phyloP scores from a whole-genome alignment of 2,113 vertebrate genomes.

The Mellivora capensis region DNA sequence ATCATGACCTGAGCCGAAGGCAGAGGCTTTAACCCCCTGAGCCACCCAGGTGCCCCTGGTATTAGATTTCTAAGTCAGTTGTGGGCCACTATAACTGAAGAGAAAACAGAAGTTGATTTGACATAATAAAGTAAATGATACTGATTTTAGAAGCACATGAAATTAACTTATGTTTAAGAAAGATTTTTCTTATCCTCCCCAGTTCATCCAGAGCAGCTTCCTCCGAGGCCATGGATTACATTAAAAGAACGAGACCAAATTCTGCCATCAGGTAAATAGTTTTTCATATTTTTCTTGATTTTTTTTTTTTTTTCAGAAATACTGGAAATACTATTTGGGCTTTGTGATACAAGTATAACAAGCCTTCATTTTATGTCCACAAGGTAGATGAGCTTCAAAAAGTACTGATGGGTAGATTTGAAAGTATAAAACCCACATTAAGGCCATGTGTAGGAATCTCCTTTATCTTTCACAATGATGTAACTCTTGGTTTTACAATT shows the following conservation, averaged over 20 bases:
- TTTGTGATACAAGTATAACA: background rate
- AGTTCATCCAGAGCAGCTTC: slow-evolving; percentile 99
- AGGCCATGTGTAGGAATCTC: background rate
- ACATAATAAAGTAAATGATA: background rate
- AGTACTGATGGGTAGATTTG: background rate
- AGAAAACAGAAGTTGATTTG: slow-evolving; percentile 17
- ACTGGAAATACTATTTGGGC: background rate
- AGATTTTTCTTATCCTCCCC: background rate
- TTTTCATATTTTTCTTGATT: background rate
- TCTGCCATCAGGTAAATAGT: slow-evolving; percentile 90
- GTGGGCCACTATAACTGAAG: background rate
- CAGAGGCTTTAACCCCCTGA: too few relatives aligned
- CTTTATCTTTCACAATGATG: background rate
- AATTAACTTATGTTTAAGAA: background rate
- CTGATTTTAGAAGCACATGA: slow-evolving; percentile 5
- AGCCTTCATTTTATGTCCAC: background rate
- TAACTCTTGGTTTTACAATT: background rate
- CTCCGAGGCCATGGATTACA: slow-evolving; percentile 98
- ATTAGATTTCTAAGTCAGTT: background rate
- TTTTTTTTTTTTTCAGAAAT: slow-evolving; percentile 1
- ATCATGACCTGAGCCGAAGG: too few relatives aligned
- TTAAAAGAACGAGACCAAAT: slow-evolving; percentile 97
- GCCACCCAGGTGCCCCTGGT: too few relatives aligned
- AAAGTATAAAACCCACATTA: background rate
- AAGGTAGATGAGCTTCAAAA: background rate